Evolutionary conservation across 2,888 invertebrate genomes (phyloP).

Genomic region (Apamea sordens): DNA sequence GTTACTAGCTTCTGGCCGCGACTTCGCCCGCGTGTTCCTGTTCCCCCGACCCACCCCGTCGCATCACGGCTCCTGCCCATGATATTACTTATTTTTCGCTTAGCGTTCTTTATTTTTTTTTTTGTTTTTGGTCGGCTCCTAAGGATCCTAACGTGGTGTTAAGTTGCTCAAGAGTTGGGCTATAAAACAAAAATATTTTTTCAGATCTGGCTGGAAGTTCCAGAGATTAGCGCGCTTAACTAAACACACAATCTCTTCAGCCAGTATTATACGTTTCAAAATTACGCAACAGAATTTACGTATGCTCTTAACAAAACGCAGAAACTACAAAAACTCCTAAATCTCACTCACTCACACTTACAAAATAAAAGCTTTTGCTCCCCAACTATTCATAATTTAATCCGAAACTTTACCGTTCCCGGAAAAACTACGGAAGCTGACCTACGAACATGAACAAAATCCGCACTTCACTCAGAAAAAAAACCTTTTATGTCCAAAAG

Average conservation of each 20-base stretch:
- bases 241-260: no score
- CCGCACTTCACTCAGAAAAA: constrained; percentile 11
- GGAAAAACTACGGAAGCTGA: not conserved
- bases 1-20: no score
- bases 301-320: not conserved
- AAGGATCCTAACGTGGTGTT: no score
- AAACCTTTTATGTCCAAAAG: constrained; percentile 24
- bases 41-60: no score
- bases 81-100: no score
- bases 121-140: no score
- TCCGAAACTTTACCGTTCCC: not conserved
- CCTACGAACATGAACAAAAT: constrained; percentile 1
- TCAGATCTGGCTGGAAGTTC: not conserved
- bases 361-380: not conserved
- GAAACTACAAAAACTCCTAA: not conserved
- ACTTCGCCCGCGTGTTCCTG: no score
- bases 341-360: not conserved
- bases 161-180: no score
- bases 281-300: not conserved
- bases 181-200: no score
- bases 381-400: constrained; percentile 2
- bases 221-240: not conserved
- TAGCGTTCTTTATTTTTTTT: no score
- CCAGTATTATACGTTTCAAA: not conserved
- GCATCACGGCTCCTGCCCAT: no score